These are phyloP conservation scores for Lerema accius DNA, from an alignment of 1,140 invertebrate species.

Conservation along the genomic window DNA sequence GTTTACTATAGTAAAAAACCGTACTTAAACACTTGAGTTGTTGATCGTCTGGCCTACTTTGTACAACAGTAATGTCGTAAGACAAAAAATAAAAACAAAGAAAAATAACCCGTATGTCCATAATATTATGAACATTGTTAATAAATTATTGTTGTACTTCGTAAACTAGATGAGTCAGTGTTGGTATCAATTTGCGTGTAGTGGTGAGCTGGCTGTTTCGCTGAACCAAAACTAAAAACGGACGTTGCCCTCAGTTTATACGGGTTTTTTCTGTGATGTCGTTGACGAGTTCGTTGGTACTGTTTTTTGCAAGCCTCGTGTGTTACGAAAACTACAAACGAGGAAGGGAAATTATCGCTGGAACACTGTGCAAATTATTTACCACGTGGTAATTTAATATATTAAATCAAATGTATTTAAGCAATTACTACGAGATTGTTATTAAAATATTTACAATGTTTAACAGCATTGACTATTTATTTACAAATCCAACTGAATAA, in stretches of 20 bases:
- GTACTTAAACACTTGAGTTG: background rate
- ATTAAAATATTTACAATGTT: background rate
- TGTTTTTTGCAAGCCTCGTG: conserved; percentile 19
- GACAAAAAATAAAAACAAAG: background rate
- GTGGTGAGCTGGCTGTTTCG: conserved; percentile 57
- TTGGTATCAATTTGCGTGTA: conserved; percentile 52
- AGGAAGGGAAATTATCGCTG: conserved; percentile 2
- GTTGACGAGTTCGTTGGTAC: conserved; percentile 44
- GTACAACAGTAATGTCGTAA: conserved; percentile 10
- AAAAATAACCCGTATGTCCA: conserved; percentile 8
- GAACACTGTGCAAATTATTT: conserved; percentile 2
- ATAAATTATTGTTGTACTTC: conserved; percentile 15
- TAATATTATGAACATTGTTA: conserved; percentile 11
- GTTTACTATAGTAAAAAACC: background rate
- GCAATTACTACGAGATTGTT: conserved; percentile 2
- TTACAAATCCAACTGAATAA: too few species aligned
- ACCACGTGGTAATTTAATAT: conserved; percentile 5
- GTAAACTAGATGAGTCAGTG: conserved; percentile 49
- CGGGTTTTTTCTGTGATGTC: conserved; percentile 50
- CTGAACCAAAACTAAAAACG: conserved; percentile 74
- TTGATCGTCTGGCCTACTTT: background rate
- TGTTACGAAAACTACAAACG: conserved; percentile 5
- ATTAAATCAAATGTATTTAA: background rate
- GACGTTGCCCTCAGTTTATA: conserved; percentile 70
- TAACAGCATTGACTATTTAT: too few species aligned